phyloP scores from a whole-genome alignment of 2,888 invertebrate genomes.

The Chaitophorus viminalis region DNA sequence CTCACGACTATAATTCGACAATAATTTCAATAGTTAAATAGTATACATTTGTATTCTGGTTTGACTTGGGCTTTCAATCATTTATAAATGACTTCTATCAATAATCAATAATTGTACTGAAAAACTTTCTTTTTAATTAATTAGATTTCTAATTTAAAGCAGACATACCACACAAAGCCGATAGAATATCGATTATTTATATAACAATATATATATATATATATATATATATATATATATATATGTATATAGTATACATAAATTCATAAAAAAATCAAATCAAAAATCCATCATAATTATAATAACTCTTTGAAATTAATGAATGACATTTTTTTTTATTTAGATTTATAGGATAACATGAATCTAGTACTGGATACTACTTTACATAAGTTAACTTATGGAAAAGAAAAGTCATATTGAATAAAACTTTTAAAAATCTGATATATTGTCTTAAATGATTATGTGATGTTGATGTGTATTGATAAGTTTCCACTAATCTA shows the following conservation, averaged over 20 bases:
- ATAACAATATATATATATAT: background rate
- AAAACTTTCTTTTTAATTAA: slow-evolving; percentile 11
- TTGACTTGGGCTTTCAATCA: background rate
- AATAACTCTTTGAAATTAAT: no score
- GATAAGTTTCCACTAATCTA: background rate
- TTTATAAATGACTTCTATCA: background rate
- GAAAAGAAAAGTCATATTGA: background rate
- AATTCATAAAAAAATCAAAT: no score
- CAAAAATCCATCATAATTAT: no score
- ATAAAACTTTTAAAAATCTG: background rate
- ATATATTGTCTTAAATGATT: background rate
- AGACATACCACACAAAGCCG: background rate
- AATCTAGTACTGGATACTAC: no score
- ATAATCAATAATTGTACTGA: background rate
- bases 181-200: background rate
- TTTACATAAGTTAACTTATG: background rate
- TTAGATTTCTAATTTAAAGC: background rate
- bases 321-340: no score
- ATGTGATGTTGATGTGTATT: background rate
- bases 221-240: no score
- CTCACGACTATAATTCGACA: background rate
- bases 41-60: background rate
- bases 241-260: no score
- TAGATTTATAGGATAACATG: no score
- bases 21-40: background rate